Base-by-base conservation (phyloP, 2,888 invertebrate species). In the Quadroppia sp. region DNA sequence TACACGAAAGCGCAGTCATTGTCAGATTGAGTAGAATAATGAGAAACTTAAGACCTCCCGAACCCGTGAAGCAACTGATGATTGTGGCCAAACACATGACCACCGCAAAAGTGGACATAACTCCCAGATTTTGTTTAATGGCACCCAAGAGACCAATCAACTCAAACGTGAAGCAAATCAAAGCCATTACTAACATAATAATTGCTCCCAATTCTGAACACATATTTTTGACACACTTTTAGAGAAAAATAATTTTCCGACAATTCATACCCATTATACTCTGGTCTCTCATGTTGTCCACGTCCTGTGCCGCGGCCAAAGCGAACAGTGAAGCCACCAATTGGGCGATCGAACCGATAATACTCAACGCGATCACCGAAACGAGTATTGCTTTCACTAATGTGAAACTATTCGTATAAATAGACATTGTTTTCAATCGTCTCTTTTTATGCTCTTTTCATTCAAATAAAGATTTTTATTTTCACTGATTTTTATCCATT, bases 61-160 rank as follows among this genome's bases (percentile, higher is more conserved):
- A 48, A 32, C 73, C 73, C n/a, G 69, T 73, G 23, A 73, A 73
- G 50, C 73, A 73, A 36, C 69, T 73, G 28, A 73, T 70, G 9
- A 73, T 70, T n/a, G 69, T 73, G 4, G 73, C 73, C 25, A 73
- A 48, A 17, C 69, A 25, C 73, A 73, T 73, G 1, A 73, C 73
- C 7, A 73, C 53, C 11, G 69, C 56, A 28, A 73, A 73, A 2
- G 70, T 64, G 1, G 69, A 73, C 1, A 73, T 17, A 25, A 73
- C 70, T 1, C 70, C 9, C 1, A 73, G 30, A 40, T 69, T 70
- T 32, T 28, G 28, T 11, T 30, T 25, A 17, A 73, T 28, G 6
- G 50, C 70, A 13, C 73, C 73, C 2, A 73, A 9, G 9, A 73
- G 15, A 1, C 73, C 73, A 42, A 73, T 73, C 73, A 73, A 56